Evolutionary conservation across 2,888 invertebrate genomes (phyloP).

Genomic region (Patella ulyssiponensis): DNA sequence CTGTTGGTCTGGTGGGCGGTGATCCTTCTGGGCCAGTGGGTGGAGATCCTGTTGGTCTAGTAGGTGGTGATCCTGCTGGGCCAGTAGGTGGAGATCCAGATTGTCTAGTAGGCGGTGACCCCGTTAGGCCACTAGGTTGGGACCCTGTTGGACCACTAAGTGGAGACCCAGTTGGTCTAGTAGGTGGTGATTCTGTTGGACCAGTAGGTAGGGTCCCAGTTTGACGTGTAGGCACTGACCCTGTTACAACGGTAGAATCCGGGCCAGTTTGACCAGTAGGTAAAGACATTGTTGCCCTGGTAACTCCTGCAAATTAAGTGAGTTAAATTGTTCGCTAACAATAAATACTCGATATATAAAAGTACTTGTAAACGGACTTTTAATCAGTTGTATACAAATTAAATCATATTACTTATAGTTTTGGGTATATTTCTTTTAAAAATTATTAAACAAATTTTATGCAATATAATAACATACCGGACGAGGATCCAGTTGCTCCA

Average conservation of each 20-base stretch:
- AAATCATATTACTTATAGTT: too few relatives aligned
- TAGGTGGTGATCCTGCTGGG: not conserved
- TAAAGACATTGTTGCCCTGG: not conserved
- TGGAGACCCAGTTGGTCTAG: not conserved
- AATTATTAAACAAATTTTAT: too few relatives aligned
- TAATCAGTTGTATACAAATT: too few relatives aligned
- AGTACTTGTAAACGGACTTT: too few relatives aligned
- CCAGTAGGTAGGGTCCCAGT: not conserved
- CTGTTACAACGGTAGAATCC: not conserved
- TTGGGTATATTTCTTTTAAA: too few relatives aligned
- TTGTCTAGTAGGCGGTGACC: not conserved
- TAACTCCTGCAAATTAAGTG: not conserved
- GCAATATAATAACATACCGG: too few relatives aligned
- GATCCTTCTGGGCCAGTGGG: not conserved
- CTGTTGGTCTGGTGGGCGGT: not conserved
- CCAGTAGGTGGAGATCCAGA: not conserved
- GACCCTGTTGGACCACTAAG: not conserved
- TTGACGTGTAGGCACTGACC: not conserved
- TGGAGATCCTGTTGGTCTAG: not conserved
- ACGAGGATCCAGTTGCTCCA: not conserved
- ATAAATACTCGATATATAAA: too few relatives aligned
- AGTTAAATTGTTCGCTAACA: too few relatives aligned
- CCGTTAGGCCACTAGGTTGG: not conserved
- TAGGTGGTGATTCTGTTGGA: not conserved
- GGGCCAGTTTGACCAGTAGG: not conserved